Base-by-base conservation (phyloP, 2,797 vertebrate genomes). In the Trachops cirrhosus region DNA sequence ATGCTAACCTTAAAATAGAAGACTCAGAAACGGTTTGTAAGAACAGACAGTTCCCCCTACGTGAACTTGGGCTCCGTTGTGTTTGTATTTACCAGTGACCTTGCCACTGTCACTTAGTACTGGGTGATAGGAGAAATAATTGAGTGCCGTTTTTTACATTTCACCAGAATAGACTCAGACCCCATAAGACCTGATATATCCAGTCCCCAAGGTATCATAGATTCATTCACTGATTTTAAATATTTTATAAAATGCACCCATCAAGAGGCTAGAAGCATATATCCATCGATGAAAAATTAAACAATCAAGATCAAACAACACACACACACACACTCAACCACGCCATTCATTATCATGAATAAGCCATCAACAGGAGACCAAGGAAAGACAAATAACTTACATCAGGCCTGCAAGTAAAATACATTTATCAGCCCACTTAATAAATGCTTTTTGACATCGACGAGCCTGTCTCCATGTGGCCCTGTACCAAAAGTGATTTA, bases 201-300 rank as follows among this genome's bases (percentile, higher is more conserved):
- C 44, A 80, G 26, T 85, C 77, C 52, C 62, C 19, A 34, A 95
- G 59, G n/a, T 41, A 73, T 21, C 29, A 52, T 26, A 62, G 46
- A 73, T 91, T 95, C 97, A 95, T 84, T 86, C 64, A 92, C 26
- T 84, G 67, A 94, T 92, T 93, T 95, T 92, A 93, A 96, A 92
- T 94, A 89, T 94, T 96, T 97, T 91, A 92, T 86, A 84, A 96
- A 95, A 94, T 59, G 34, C 2, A 91, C 37, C 52, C 78, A 94
- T 89, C 75, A 52, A 54, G 94, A 96, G 74, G 32, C 59, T 89
- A 62, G 41, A 79, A 73, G n/a, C 59, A 62, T 80, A 92, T 62
- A 94, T 73, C 64, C 71, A 74, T 91, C 92, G 91, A 84, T 97
- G 79, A 96, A 96, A 96, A 96, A 94, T 86, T 95, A 92, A 96